These are phyloP conservation scores for Leistus spinibarbis DNA, from an alignment of 2,888 invertebrate genomes.

Conservation along the genomic window DNA sequence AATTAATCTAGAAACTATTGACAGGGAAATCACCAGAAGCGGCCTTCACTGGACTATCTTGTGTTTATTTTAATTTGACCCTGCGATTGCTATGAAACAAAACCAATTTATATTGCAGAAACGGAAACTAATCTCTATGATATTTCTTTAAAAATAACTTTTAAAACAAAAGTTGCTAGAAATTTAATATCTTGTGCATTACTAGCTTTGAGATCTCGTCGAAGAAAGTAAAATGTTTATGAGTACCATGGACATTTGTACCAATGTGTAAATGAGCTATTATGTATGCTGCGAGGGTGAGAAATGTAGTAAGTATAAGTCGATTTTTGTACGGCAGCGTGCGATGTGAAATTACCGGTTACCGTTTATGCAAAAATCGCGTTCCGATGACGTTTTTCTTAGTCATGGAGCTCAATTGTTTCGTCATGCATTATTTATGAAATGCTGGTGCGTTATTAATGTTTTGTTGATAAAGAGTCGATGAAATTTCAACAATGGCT, in stretches of 20 bases:
- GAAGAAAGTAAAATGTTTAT: too few species aligned
- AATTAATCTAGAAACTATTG: too few species aligned
- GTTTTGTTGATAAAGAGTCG: slow-evolving; percentile 34
- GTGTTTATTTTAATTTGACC: too few species aligned
- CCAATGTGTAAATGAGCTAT: background rate
- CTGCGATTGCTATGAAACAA: too few species aligned
- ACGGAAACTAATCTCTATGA: too few species aligned
- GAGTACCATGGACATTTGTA: background rate
- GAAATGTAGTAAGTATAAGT: background rate
- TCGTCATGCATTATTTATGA: slow-evolving; percentile 36
- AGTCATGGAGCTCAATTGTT: slow-evolving; percentile 35
- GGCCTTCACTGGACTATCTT: too few species aligned
- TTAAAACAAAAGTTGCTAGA: too few species aligned
- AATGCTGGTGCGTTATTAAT: background rate
- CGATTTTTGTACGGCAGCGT: slow-evolving; percentile 5
- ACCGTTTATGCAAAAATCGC: slow-evolving; percentile 34
- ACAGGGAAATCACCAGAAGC: too few species aligned
- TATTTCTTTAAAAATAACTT: too few species aligned
- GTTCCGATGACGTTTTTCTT: slow-evolving; percentile 35
- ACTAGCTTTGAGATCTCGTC: too few species aligned
- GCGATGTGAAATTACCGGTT: slow-evolving; percentile 32
- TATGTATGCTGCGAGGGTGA: background rate
- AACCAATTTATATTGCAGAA: too few species aligned
- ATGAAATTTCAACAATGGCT: slow-evolving; percentile 20
- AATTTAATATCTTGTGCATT: too few species aligned